Base-by-base conservation (phyloP, 2,797 vertebrate species). In the Brachyrhaphis roseni region DNA sequence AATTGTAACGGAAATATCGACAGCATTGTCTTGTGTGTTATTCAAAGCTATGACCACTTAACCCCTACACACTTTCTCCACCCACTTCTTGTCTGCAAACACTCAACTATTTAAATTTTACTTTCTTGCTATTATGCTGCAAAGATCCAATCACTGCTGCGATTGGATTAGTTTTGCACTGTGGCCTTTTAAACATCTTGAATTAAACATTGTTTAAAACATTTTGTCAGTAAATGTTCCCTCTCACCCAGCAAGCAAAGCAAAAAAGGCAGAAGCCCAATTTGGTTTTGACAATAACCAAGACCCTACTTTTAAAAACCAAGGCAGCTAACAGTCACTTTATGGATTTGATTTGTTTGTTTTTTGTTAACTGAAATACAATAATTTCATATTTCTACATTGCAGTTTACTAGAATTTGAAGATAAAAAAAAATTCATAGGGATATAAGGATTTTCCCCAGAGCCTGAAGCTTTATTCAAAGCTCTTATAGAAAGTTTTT, bases 1-100 rank as follows among this genome's bases (percentile, higher is more conserved):
- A 71, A 72, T 57, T 84, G 78, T 68, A 79, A 39, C 68, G 72
- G 31, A 84, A 62, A 75, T 45, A 75, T 59, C 78, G 59, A 76
- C 68, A 75, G 72, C 66, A 75, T 75, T 74, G 45, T 46, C 47
- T 75, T 76, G 31, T 77, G 49, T 78, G 77, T 84, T 76, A 66
- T 51, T 57, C 75, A 80, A 79, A 82, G 78, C 74, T 64, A 76
- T 49, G 73, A 78, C 34, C 74, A 68, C n/a, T 71, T 5, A 39
- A 72, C 51, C 47, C 4, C 55, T 13, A 8, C 76, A 23, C 20
- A 11, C 23, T 73, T 59, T 53, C 73, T 62, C 26, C 75, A 57
- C 16, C 70, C 39, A 13, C 15, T 55, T 47, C 15, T 39, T 46
- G 10, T 26, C n/a, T 26, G 20, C 64, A 41, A 68, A 68, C 41